Evolutionary conservation across 2,797 vertebrate genomes (phyloP).

Genomic region (Tokudaia muenninki): DNA sequence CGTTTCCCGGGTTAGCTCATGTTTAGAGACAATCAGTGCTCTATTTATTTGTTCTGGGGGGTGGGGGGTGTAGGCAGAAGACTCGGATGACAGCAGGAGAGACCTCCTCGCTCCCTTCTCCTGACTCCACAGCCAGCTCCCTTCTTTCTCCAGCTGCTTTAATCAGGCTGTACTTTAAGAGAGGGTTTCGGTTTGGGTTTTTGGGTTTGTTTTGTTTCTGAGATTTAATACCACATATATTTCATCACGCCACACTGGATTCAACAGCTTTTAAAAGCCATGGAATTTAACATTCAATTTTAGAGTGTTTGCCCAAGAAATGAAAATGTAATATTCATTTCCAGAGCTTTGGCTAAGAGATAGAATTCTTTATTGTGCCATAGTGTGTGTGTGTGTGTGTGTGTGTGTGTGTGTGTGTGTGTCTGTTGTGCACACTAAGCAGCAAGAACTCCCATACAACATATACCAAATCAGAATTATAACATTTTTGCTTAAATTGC

Average conservation of each 20-base stretch:
- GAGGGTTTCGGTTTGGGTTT: constrained; percentile 40
- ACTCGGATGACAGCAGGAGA: constrained; percentile 53
- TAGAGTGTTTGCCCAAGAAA: constrained; percentile 60
- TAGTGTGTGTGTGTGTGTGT: neutral
- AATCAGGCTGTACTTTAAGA: constrained; percentile 39
- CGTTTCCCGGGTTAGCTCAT: neutral
- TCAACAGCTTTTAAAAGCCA: constrained; percentile 70
- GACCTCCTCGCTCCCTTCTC: neutral
- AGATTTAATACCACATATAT: constrained; percentile 64
- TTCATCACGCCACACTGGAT: constrained; percentile 53
- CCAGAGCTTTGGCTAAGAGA: constrained; percentile 59
- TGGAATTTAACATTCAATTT: constrained; percentile 67
- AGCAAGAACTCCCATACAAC: neutral
- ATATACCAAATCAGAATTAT: neutral
- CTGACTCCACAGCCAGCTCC: neutral
- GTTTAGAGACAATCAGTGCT: constrained; percentile 15
- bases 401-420: neutral
- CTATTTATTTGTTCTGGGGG: constrained; percentile 66
- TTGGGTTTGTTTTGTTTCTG: constrained; percentile 63
- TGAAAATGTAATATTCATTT: constrained; percentile 61
- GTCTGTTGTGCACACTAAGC: neutral
- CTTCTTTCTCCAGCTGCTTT: constrained; percentile 26
- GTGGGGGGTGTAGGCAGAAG: neutral
- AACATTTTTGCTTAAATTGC: constrained; percentile 12
- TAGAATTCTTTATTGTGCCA: constrained; percentile 35